Evolutionary conservation across 1,140 invertebrate genomes (phyloP).

Genomic region (Helicoverpa armigera): DNA sequence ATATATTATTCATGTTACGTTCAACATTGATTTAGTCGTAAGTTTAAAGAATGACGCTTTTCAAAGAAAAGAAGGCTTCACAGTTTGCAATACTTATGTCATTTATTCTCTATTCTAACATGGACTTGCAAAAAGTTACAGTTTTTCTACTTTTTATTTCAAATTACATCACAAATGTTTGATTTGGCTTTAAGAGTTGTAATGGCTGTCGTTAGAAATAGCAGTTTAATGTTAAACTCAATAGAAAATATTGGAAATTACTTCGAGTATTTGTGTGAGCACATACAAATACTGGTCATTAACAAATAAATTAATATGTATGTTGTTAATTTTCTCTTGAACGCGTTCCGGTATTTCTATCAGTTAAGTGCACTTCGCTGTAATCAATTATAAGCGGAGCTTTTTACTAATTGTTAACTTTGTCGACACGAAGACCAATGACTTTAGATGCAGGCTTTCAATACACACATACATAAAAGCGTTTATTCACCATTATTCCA

Average conservation of each 20-base stretch:
- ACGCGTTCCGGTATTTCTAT: neutral
- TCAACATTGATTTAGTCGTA: no score
- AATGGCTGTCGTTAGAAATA: neutral
- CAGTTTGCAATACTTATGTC: neutral
- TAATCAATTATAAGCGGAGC: neutral
- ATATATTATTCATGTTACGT: no score
- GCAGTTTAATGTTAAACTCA: neutral
- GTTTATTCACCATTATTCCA: constrained; percentile 41
- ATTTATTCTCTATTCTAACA: constrained; percentile 11
- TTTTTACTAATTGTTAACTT: constrained; percentile 17
- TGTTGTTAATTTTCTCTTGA: neutral
- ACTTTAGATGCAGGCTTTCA: neutral
- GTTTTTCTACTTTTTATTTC: constrained; percentile 20
- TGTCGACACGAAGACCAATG: neutral
- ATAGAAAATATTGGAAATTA: constrained; percentile 16
- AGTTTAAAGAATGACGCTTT: no score
- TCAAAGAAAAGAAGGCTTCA: no score
- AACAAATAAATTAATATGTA: neutral
- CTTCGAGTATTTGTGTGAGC: neutral
- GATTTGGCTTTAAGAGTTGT: neutral
- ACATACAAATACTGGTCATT: neutral
- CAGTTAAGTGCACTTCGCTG: constrained; percentile 10
- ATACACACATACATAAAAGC: constrained; percentile 12
- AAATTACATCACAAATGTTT: constrained; percentile 27
- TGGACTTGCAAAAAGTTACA: neutral